Evolutionary conservation across 2,113 vertebrate species (phyloP).

Genomic region (Engraulis encrasicolus): DNA sequence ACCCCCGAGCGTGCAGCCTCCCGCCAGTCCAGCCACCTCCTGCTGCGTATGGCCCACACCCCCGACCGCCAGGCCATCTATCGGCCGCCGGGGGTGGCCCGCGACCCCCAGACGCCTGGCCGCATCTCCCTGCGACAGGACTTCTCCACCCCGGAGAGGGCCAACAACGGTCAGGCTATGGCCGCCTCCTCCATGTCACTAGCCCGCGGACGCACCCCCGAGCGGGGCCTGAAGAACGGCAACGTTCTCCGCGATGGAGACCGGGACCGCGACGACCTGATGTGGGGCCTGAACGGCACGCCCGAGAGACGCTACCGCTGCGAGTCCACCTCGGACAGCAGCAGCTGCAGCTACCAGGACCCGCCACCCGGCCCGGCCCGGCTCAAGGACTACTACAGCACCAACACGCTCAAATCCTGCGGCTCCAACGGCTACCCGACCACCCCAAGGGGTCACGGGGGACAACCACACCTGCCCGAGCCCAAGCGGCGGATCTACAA

Average conservation of each 20-base stretch:
- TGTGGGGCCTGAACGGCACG: conserved; percentile 62
- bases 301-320: conserved; percentile 66
- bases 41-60: conserved; percentile 60
- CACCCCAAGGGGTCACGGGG: conserved; percentile 66
- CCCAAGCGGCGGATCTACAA: conserved; percentile 88
- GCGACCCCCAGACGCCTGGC: conserved; percentile 63
- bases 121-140: conserved; percentile 46
- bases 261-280: conserved; percentile 52
- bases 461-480: conserved; percentile 70
- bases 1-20: conserved; percentile 78
- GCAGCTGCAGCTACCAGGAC: conserved; percentile 75
- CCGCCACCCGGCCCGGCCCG: conserved; percentile 67
- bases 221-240: conserved; percentile 69
- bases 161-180: conserved; percentile 59
- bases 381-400: conserved; percentile 82
- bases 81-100: conserved; percentile 41
- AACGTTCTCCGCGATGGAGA: conserved; percentile 67
- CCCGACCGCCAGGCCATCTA: conserved; percentile 66
- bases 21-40: conserved; percentile 40
- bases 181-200: conserved; percentile 42
- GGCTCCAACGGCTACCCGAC: conserved; percentile 62
- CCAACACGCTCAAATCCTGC: conserved; percentile 76
- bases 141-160: conserved; percentile 61
- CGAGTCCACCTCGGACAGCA: conserved; percentile 76
- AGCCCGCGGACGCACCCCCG: conserved; percentile 59